Evolutionary conservation across 2,888 invertebrate genomes (phyloP), one percentile per base, ranked within the genome.

Genomic region (Amphipoea oculea): DNA sequence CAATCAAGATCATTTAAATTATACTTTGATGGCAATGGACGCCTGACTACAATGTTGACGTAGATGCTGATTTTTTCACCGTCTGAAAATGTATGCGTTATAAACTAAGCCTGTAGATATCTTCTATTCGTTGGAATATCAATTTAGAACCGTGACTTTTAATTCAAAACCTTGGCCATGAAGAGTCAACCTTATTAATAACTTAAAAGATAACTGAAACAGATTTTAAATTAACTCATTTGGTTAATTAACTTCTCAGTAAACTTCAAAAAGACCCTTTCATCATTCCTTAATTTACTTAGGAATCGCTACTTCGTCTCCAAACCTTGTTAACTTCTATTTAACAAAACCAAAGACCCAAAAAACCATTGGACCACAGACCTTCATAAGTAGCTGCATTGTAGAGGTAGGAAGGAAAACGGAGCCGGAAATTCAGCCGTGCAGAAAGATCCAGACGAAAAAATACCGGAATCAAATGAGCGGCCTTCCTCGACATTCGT

Each of bases 391-490:
- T 90, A 90, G 87, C 80, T 92, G 93, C 92, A 91, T 88, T 90
- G 88, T 91, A 79, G 87, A 84, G 84, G 91, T 89, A 95, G 95
- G 95, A 95, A 96, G 95, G 94, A 95, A 95, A 92, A 91, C 78
- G 42, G 85, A 92, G 88, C 88, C 93, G 95, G 95, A 95, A 94
- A 92, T 89, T 89, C 91, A 94, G 86, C 84, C 93, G 89, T 94
- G 95, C 95, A 93, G 94, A 92, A 94, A 94, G 91, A 92, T 91
- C 89, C 89, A 83, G 78, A 87, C 88, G 88, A 92, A 92, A 93
- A 95, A 94, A 91, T 89, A 84, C 93, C 95, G 96, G 96, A 96
- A 95, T 93, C 87, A 76, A 87, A 87, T 60, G 42, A 36, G 83
- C 91, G 88, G 94, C 96, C 96, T 92, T 93, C 90, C 76, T 82